These are phyloP conservation scores for Lepilemur septentrionalis DNA, from an alignment of 2,797 vertebrate species.

Conservation along the genomic window DNA sequence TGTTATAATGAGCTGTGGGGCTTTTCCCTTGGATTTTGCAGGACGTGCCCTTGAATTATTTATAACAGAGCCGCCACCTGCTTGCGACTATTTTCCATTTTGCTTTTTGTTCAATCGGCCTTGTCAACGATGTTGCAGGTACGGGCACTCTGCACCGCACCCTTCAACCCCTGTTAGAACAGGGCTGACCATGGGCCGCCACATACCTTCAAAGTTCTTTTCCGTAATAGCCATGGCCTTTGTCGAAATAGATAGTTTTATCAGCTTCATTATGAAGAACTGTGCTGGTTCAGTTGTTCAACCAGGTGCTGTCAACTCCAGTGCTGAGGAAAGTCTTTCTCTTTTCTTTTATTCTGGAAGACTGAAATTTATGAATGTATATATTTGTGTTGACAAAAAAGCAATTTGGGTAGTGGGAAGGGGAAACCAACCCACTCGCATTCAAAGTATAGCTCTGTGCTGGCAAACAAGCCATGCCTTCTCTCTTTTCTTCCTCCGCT, in stretches of 20 bases:
- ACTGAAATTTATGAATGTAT: constrained; percentile 54
- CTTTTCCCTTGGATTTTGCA: constrained; percentile 79
- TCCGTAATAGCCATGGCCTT: background rate
- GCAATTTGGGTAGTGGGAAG: background rate
- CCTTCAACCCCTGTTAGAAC: background rate
- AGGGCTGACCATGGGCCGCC: background rate
- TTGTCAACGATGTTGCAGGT: constrained; percentile 38
- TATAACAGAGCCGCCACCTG: constrained; percentile 55
- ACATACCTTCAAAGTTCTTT: background rate
- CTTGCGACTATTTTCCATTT: constrained; percentile 66
- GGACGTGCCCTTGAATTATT: constrained; percentile 75
- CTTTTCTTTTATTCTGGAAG: constrained; percentile 39
- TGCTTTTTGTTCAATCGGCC: constrained; percentile 39
- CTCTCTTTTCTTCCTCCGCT: background rate
- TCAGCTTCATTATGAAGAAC: background rate
- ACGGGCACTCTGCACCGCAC: background rate
- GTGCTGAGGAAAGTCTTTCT: background rate
- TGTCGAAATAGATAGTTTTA: constrained; percentile 13
- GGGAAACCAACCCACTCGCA: background rate
- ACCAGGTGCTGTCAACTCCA: background rate
- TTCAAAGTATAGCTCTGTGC: constrained; percentile 44
- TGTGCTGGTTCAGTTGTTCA: constrained; percentile 6
- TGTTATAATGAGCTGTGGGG: constrained; percentile 79
- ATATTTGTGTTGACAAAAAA: constrained; percentile 28
- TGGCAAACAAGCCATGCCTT: constrained; percentile 47